Base-by-base conservation (phyloP, 2,797 vertebrate species). In the Balearica regulorum region DNA sequence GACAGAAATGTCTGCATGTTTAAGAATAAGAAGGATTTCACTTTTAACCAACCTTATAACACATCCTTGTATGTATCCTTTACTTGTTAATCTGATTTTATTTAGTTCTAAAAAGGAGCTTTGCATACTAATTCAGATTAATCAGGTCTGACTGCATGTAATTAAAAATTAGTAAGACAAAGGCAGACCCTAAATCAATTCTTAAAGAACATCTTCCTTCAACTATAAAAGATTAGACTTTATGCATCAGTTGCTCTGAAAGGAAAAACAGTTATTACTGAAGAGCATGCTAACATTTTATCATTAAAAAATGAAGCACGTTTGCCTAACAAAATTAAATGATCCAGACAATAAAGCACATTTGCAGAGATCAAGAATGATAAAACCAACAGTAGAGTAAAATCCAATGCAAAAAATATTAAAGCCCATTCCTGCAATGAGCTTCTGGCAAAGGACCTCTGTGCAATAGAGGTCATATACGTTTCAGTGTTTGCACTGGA, bases 91-190 rank as follows among this genome's bases (percentile, higher is more conserved):
- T 83, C 75, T 96, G 77, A 96, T 95, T 97, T 81, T 95, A 96
- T 83, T 97, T 95, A 89, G 76, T 90, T 95, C 77, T 89, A 94
- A 96, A 94, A 91, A 87, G 69, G 53, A 58, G 48, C 85, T 93
- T 97, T 96, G 94, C 92, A 96, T 94, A 91, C 61, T 95, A 94
- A 97, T 95, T 96, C 96, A 96, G 89, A 96, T 97, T 96, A 97
- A 95, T 93, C 79, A 96, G 93, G 82, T 97, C 90, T 97, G 95
- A 97, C 91, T 92, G 65, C 54, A 93, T 61, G 54, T 87, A 96
- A 97, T 95, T 97, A 95, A 96, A 97, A 96, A 89, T 94, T 90
- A 93, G 64, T 72, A 96, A 94, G 80, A 92, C 80, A 97, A 96
- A 97, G 70, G 60, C 71, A 83, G 66, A 53, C 31, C 60, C 37